Conservation (phyloP, 2,888 invertebrate species). For the Cataglyphis livida region DNA sequence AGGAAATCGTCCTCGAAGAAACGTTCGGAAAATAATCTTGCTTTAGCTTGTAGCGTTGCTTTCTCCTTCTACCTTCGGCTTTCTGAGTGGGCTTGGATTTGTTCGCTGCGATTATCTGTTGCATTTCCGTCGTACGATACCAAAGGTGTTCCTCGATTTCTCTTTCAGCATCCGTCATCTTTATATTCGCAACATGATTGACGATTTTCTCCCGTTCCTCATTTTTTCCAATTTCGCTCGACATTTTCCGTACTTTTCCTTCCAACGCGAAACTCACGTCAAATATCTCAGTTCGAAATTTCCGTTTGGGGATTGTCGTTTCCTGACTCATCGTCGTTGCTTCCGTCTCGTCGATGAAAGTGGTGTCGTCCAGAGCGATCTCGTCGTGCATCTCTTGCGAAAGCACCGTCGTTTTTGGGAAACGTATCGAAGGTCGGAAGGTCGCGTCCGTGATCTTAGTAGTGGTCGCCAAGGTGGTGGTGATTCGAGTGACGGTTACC, state of each 20-base stretch:
- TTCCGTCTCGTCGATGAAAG: constrained; percentile 40
- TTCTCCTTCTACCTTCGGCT: neutral
- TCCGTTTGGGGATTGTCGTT: neutral
- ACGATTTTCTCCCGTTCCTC: neutral
- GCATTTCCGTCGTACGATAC: constrained; percentile 30
- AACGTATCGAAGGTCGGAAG: constrained; percentile 42
- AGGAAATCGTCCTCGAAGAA: neutral
- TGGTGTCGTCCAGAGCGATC: constrained; percentile 58
- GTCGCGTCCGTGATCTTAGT: constrained; percentile 55
- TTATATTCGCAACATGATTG: neutral
- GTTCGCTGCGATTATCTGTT: constrained; percentile 24
- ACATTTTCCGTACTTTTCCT: neutral
- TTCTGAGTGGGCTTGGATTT: neutral
- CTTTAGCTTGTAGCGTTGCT: neutral
- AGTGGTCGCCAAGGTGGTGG: constrained; percentile 28
- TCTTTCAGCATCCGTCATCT: neutral
- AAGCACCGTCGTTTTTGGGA: neutral
- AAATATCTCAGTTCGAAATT: neutral
- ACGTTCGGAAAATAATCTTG: neutral
- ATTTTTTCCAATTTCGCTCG: neutral
- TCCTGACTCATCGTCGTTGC: neutral
- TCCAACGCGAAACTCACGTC: neutral
- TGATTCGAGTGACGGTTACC: constrained; percentile 1
- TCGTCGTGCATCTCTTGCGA: constrained; percentile 50
- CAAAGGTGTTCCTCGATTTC: constrained; percentile 20